Conservation (phyloP, 2,113 vertebrate species). For the Neotoma lepida region DNA sequence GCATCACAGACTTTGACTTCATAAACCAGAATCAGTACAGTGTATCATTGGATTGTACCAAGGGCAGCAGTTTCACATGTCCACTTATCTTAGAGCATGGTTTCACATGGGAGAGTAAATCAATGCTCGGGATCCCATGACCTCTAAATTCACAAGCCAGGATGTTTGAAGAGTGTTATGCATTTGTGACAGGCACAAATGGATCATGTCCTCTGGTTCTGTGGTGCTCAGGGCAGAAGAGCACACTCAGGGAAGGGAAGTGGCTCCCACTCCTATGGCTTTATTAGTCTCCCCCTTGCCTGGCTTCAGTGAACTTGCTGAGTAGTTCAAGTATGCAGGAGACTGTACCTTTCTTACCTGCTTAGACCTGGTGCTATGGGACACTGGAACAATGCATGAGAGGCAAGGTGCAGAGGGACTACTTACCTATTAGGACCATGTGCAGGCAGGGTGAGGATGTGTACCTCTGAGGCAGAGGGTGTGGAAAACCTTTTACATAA, state of each 20-base stretch:
- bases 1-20: neutral
- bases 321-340: neutral
- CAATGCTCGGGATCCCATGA: no score
- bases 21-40: neutral
- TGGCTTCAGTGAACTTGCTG: neutral
- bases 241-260: fast-evolving
- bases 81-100: neutral
- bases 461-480: neutral
- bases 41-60: neutral
- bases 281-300: neutral
- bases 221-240: neutral
- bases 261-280: no score
- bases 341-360: neutral
- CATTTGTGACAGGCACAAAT: neutral
- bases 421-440: no score
- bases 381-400: neutral
- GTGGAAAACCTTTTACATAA: neutral
- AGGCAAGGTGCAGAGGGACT: no score
- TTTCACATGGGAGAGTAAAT: neutral
- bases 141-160: neutral
- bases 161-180: neutral
- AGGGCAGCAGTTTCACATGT: neutral
- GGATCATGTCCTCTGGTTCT: neutral
- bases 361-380: no score
- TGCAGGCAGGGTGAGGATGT: neutral